These are phyloP conservation scores for Cactoblastis cactorum DNA, from an alignment of 2,888 invertebrate species.

Conservation along the genomic window DNA sequence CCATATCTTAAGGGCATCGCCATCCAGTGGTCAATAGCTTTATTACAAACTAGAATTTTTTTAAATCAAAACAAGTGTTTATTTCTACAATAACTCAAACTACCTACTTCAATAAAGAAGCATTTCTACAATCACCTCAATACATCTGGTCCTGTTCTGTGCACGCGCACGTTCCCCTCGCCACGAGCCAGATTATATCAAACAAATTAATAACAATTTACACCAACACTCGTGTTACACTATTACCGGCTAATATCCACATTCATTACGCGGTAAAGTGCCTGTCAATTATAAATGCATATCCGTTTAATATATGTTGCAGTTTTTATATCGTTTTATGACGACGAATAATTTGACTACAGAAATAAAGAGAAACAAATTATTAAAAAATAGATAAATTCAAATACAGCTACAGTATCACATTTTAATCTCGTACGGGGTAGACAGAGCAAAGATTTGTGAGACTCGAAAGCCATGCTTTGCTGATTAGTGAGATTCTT, in stretches of 20 bases:
- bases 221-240: constrained; percentile 37
- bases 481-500: too few species aligned
- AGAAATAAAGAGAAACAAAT: too few species aligned
- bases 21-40: too few species aligned
- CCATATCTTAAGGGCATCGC: too few species aligned
- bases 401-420: too few species aligned
- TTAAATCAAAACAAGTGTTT: too few species aligned
- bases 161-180: constrained; percentile 25
- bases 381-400: neutral
- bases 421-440: too few species aligned
- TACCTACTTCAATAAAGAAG: neutral
- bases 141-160: constrained; percentile 14
- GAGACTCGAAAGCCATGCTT: too few species aligned
- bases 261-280: constrained; percentile 33
- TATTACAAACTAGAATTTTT: too few species aligned
- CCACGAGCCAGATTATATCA: constrained; percentile 38
- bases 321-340: constrained; percentile 5
- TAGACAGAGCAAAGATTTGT: too few species aligned
- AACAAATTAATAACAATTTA: constrained; percentile 46
- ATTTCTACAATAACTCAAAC: neutral
- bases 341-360: neutral
- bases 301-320: constrained; percentile 9
- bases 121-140: constrained; percentile 4
- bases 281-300: constrained; percentile 10
- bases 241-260: constrained; percentile 26